A percentile compares a stretch with the other conserved stretches of the same genome.
Conservation (phyloP, 2,888 invertebrate species). For the Sminthurides aquaticus region DNA sequence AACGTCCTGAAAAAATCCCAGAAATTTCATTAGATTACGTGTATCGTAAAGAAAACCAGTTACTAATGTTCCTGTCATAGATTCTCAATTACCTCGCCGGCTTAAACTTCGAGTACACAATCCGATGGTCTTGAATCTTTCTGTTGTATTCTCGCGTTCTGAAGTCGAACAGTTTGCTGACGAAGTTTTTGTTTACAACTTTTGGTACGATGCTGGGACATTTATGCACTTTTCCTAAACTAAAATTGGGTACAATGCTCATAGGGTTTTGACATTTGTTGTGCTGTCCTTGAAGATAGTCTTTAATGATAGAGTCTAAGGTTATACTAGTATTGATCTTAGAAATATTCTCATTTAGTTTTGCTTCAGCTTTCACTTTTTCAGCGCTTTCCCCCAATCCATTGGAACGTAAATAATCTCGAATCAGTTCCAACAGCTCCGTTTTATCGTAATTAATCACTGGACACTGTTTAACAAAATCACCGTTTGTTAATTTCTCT, state of each 20-base stretch:
- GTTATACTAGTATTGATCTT: conserved; percentile 52
- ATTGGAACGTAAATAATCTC: conserved; percentile 72
- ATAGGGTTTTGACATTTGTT: conserved; percentile 96
- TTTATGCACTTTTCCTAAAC: conserved; percentile 63
- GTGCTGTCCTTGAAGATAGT: conserved; percentile 95
- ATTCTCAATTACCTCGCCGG: conserved; percentile 55
- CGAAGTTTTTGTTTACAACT: conserved; percentile 26
- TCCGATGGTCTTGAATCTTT: conserved; percentile 13
- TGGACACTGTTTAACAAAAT: conserved; percentile 4
- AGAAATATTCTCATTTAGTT: conserved; percentile 44
- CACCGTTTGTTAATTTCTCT: conserved; percentile 13
- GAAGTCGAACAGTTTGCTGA: conserved; percentile 27
- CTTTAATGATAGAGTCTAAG: conserved; percentile 86
- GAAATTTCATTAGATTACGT: background rate
- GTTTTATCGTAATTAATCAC: conserved; percentile 83
- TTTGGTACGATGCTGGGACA: conserved; percentile 62
- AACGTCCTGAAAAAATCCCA: conserved; percentile 17
- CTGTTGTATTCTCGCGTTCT: conserved; percentile 25
- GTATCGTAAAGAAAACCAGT: background rate
- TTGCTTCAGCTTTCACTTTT: conserved; percentile 67
- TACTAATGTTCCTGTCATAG: background rate
- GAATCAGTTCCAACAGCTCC: conserved; percentile 83
- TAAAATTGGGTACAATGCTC: conserved; percentile 53
- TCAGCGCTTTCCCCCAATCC: conserved; percentile 67
- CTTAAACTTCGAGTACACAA: conserved; percentile 75